These are phyloP conservation scores for Rafetus swinhoei DNA, from an alignment of 2,113 vertebrate species.

Conservation along the genomic window DNA sequence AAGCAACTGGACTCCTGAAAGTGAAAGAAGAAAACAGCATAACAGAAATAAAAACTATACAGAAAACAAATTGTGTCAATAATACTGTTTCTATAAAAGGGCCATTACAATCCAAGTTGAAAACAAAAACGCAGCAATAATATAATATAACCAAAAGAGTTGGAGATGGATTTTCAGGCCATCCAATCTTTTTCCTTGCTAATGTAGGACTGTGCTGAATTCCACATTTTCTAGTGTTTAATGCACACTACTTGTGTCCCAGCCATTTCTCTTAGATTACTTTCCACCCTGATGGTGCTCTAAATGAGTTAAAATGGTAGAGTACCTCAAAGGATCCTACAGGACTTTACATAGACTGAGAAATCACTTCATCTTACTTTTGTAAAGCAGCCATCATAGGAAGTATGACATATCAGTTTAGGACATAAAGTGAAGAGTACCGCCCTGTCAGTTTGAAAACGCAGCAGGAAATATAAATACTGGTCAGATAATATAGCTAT, in stretches of 20 bases:
- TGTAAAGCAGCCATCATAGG: accelerated
- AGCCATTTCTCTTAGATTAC: neutral
- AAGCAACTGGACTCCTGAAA: constrained; percentile 92
- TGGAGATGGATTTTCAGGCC: neutral
- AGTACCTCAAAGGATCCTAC: neutral
- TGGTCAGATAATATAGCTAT: neutral
- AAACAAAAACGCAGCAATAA: neutral
- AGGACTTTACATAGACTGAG: constrained; percentile 4
- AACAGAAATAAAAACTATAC: neutral
- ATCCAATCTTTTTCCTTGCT: neutral
- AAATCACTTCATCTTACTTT: neutral
- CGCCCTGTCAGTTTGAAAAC: neutral
- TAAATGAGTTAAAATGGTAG: neutral
- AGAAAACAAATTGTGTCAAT: neutral
- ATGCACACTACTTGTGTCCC: neutral
- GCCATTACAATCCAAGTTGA: neutral
- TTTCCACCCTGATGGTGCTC: neutral
- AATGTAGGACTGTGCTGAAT: neutral
- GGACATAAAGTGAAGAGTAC: neutral
- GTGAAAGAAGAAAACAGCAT: neutral
- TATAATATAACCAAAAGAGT: constrained; percentile 8
- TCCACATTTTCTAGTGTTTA: neutral
- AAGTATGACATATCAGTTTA: neutral
- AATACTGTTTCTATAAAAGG: neutral
- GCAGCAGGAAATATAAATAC: neutral